Percentiles rank a stretch among this genome's conserved stretches.
Conservation (phyloP, 2,888 invertebrate species). For the Noctuana brunneofusca region DNA sequence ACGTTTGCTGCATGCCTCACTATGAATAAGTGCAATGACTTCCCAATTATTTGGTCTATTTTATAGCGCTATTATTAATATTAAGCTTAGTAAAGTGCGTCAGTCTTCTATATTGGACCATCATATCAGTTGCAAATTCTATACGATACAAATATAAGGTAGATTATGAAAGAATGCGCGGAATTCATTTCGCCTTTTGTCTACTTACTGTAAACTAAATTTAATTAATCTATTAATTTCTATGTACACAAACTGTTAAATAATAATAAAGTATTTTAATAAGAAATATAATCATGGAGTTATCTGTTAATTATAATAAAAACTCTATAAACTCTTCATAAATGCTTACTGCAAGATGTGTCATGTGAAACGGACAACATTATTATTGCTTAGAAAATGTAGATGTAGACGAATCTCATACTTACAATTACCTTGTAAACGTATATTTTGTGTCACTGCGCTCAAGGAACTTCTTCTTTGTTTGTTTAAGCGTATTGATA, state of each 20-base stretch:
- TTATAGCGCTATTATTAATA: slow-evolving; percentile 40
- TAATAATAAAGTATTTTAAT: no score
- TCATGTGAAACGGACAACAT: no score
- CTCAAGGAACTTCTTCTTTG: slow-evolving; percentile 14
- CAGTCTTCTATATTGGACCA: neutral
- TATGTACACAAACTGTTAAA: no score
- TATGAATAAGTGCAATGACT: slow-evolving; percentile 78
- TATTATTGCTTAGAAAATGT: neutral
- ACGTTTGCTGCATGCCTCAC: slow-evolving; percentile 75
- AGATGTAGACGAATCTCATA: neutral
- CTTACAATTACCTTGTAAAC: neutral
- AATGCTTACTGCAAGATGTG: no score
- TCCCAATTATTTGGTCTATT: slow-evolving; percentile 59
- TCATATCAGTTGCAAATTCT: neutral
- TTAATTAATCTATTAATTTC: no score
- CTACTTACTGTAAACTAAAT: neutral
- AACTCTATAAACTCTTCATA: no score
- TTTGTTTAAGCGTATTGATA: slow-evolving; percentile 24
- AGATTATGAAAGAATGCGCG: slow-evolving; percentile 1
- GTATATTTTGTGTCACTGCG: neutral
- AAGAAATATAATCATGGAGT: no score
- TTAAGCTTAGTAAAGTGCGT: neutral
- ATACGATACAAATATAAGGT: slow-evolving; percentile 4
- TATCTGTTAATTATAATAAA: neutral
- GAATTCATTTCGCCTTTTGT: slow-evolving; percentile 5